Base-by-base conservation (phyloP, 1,140 invertebrate species). In the Pentalonia nigronervosa region DNA sequence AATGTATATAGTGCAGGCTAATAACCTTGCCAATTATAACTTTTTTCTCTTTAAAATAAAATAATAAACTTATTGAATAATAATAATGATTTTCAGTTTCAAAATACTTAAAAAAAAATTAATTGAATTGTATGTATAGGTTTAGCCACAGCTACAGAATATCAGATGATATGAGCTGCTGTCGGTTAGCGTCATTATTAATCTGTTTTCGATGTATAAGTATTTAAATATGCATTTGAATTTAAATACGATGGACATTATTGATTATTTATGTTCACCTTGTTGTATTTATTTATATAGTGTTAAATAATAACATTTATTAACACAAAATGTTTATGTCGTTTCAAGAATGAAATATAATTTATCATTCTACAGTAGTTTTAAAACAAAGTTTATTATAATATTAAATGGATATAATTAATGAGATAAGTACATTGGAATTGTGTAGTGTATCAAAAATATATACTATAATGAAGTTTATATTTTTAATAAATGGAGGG, bases 181-280 rank as follows among this genome's bases (percentile, higher is more conserved):
- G 30, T 76, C 30, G 3, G 60, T 76, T 76, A 34, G 60, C n/a
- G 14, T 17, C 14, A n/a, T 76, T 47, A 86, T 47, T 47, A 86
- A 47, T 47, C 7, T 86, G 41, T 86, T 86, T 86, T 86, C 84
- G 9, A 76, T 76, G 30, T 34, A 76, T 25, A 25, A 17, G 25
- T n/a, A 17, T 50, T 88, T 88, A 50, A n/a, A 34, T 50, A 36
- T 36, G 48, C 87, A 53, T 89, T 9, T n/a, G 7, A 89, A 89
- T 53, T 89, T 36, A 53, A 89, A 89, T 53, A 89, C 21, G 87
- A 89, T 50, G 47, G 87, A 25, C 87, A 89, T 89, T 30, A 87
- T 89, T 53, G 47, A 89, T 89, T 8, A 23, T 7, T 50, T 34
- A 23, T 53, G 41, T 21, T 89, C 34, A 34, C 48, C 48, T 53